Percentiles rank a stretch among this genome's conserved stretches.
These are phyloP conservation scores for Cheilosia urbana DNA, from an alignment of 2,888 invertebrate species.

Conservation along the genomic window DNA sequence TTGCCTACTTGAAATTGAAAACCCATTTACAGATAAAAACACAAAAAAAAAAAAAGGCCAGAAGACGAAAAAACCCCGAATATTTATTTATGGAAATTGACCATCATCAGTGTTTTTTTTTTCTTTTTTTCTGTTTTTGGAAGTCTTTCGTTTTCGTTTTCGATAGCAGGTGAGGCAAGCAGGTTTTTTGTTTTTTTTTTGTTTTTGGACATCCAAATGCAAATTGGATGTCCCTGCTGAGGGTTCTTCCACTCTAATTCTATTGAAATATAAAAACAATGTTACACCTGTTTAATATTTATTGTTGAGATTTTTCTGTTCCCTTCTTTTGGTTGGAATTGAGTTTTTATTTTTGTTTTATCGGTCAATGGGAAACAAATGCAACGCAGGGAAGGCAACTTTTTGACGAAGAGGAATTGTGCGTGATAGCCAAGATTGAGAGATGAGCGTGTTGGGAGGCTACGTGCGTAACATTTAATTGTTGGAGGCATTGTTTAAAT, in stretches of 20 bases:
- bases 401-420: not conserved
- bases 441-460: no score
- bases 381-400: not conserved
- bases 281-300: constrained; percentile 68
- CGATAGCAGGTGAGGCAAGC: constrained; percentile 46
- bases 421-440: no score
- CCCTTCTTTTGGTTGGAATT: not conserved
- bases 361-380: not conserved
- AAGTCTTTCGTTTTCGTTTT: constrained; percentile 19
- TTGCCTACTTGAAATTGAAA: constrained; percentile 60
- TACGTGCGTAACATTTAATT: no score
- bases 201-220: constrained; percentile 31
- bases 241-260: constrained; percentile 29
- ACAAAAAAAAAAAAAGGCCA: constrained; percentile 1
- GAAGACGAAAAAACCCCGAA: constrained; percentile 18
- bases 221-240: constrained; percentile 21
- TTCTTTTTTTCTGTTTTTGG: constrained; percentile 8
- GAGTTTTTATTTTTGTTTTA: not conserved
- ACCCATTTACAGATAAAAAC: constrained; percentile 45
- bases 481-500: no score
- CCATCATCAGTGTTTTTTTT: constrained; percentile 49
- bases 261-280: constrained; percentile 47
- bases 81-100: constrained; percentile 72
- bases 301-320: constrained; percentile 47
- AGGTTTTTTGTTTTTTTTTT: constrained; percentile 34